phyloP scores from a whole-genome alignment of 2,113 vertebrate species.

The Callithrix jacchus region DNA sequence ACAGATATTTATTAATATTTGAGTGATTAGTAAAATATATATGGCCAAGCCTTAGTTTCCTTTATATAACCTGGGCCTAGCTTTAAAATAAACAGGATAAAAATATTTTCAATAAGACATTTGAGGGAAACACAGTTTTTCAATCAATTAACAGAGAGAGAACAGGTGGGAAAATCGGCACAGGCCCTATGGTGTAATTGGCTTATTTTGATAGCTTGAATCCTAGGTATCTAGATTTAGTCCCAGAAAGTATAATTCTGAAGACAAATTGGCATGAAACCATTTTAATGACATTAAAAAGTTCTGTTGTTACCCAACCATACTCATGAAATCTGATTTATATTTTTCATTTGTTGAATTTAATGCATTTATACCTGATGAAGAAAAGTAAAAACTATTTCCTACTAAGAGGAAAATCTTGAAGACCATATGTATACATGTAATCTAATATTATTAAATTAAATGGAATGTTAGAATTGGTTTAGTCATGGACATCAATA shows the following conservation, averaged over 20 bases:
- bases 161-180: background rate
- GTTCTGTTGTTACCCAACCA: background rate
- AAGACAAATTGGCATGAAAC: background rate
- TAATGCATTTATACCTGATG: background rate
- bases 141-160: background rate
- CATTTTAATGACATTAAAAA: slow-evolving; percentile 8
- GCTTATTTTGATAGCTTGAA: background rate
- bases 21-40: background rate
- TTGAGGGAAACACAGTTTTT: background rate
- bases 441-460: background rate
- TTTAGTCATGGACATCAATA: background rate
- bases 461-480: background rate
- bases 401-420: background rate
- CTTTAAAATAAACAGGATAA: background rate
- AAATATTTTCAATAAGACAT: background rate
- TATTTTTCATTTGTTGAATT: background rate
- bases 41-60: background rate
- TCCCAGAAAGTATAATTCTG: background rate
- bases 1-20: background rate
- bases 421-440: background rate
- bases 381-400: background rate
- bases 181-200: background rate
- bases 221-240: background rate
- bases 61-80: background rate
- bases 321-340: background rate